phyloP scores from a whole-genome alignment of 2,113 vertebrate species.

The Eubucco bourcierii region DNA sequence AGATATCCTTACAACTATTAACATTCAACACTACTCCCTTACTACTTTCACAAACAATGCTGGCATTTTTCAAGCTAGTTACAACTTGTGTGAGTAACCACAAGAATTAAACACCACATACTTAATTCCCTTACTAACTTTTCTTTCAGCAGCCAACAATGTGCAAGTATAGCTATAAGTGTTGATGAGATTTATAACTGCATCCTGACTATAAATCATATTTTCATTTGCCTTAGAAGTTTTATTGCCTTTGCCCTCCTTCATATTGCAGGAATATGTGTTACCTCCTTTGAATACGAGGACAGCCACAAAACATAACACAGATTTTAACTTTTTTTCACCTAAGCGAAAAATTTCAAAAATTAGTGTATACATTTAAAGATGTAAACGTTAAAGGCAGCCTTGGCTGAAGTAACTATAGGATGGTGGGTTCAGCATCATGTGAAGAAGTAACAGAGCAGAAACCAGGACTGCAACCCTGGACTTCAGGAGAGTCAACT shows the following conservation, averaged over 20 bases:
- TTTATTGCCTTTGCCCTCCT: background rate
- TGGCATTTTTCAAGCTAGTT: slow-evolving; percentile 26
- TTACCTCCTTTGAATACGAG: background rate
- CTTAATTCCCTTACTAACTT: background rate
- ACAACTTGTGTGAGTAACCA: background rate
- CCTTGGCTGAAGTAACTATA: no score
- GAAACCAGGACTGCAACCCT: no score
- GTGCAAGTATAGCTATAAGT: background rate
- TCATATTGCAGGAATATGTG: background rate
- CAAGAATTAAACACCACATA: background rate
- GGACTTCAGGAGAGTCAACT: no score
- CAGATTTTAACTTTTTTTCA: background rate
- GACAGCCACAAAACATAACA: background rate
- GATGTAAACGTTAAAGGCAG: background rate
- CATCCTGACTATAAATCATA: background rate
- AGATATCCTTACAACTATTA: background rate
- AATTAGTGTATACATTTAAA: background rate
- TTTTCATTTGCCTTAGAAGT: background rate
- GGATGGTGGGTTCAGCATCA: no score
- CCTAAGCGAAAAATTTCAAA: background rate
- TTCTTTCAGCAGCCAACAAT: background rate
- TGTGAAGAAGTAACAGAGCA: no score
- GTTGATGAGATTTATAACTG: slow-evolving; percentile 29
- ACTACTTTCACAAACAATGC: background rate
- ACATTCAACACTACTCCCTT: background rate